Evolutionary conservation across 2,113 vertebrate genomes (phyloP).

Genomic region (Sisor rabdophorus): DNA sequence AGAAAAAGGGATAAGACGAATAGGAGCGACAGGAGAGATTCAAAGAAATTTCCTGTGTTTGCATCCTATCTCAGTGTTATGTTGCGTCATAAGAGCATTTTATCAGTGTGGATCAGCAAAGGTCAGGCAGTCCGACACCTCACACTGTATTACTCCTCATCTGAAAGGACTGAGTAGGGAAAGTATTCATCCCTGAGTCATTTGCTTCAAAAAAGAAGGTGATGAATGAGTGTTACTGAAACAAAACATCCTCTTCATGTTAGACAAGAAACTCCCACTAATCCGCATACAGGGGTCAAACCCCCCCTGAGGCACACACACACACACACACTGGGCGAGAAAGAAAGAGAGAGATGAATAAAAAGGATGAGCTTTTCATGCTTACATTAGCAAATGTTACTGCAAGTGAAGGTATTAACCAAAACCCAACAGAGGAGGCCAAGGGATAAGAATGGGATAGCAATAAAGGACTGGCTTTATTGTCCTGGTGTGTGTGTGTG

Average conservation of each 20-base stretch:
- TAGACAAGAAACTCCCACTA: conserved; percentile 49
- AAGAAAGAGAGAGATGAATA: conserved; percentile 8
- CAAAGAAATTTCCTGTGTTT: neutral
- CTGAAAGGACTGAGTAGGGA: conserved; percentile 34
- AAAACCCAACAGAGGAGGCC: conserved; percentile 19
- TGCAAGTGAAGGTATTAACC: conserved; percentile 37
- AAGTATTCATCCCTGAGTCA: conserved; percentile 47
- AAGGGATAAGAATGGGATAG: conserved; percentile 18
- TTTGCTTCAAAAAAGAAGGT: conserved; percentile 49
- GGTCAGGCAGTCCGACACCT: conserved; percentile 27
- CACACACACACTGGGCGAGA: conserved; percentile 2
- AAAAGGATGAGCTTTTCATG: conserved; percentile 22
- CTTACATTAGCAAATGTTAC: conserved; percentile 34
- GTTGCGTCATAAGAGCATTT: conserved; percentile 25
- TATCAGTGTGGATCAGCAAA: conserved; percentile 12
- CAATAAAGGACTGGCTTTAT: conserved; percentile 24
- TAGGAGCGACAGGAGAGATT: neutral
- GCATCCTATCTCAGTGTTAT: neutral
- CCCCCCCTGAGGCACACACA: conserved; percentile 11
- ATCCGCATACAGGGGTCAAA: conserved; percentile 28
- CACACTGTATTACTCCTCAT: conserved; percentile 35
- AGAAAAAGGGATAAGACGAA: neutral
- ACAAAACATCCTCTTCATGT: conserved; percentile 53
- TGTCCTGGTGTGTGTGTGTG: neutral
- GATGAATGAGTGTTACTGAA: conserved; percentile 49